Base-by-base conservation (phyloP, 2,113 vertebrate species). In the Scophthalmus maximus region DNA sequence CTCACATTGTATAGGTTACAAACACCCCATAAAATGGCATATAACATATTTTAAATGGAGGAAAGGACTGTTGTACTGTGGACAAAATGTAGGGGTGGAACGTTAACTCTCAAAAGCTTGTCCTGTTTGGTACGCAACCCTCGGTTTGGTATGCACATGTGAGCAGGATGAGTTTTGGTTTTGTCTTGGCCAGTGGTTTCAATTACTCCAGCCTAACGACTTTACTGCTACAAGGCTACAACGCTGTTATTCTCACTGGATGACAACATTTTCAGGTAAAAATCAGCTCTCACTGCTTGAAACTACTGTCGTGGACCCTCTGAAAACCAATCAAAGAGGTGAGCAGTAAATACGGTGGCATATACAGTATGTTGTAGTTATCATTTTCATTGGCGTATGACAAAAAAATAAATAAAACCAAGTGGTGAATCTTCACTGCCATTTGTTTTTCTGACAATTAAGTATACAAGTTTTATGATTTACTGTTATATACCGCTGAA, bases 261-360 rank as follows among this genome's bases (percentile, higher is more conserved):
- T 80, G 84, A 71, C 88, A 84, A 79, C 71, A 74, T 81, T 68
- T 89, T 89, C 87, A 87, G 86, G 86, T 89, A 86, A 83, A n/a
- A 78, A 59, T 83, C 68, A 71, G 68, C 59, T 66, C 66, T 86
- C 79, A 55, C 83, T 66, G 74, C 76, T 85, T 77, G 66, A 75
- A 80, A 29, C 64, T 68, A 26, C 64, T 51, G 71, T 76, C 73
- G 66, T 30, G 75, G 30, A 89, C 82, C n/a, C 74, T 83, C 53
- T 76, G 73, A 70, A 79, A 86, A 84, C 49, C 15, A 12, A n/a
- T 30, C 27, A 20, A 38, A 30, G 14, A 40, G 17, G 42, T 8
- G 10, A 46, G 36, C 47, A 23, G 51, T 68, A 25, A 58, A 53
- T 56, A 49, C 67, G 50, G 68, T 74, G 79, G 74, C 65, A 68